phyloP scores from a whole-genome alignment of 1,140 invertebrate genomes.

The Cotesia chilonis region DNA sequence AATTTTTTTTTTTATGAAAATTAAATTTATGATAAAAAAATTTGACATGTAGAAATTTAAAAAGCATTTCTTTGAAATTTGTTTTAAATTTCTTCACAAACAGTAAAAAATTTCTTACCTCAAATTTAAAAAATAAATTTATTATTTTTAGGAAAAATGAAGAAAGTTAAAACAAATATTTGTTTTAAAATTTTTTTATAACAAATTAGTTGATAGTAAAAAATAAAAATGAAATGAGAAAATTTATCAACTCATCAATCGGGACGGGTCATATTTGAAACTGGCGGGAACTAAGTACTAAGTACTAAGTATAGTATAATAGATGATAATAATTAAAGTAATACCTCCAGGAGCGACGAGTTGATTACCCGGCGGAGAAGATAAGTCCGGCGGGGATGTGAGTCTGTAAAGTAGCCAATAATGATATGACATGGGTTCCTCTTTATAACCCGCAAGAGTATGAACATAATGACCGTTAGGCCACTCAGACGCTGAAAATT shows the following conservation, averaged over 20 bases:
- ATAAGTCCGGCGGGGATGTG: constrained; percentile 77
- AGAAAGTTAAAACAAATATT: too few species aligned
- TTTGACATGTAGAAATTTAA: too few species aligned
- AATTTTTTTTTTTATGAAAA: neutral
- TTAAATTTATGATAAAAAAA: neutral
- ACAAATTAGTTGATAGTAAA: too few species aligned
- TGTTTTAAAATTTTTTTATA: too few species aligned
- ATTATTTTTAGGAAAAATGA: too few species aligned
- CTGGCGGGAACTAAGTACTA: too few species aligned
- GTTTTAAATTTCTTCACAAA: neutral
- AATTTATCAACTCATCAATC: too few species aligned
- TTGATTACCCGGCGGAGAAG: constrained; percentile 81
- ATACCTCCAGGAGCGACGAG: constrained; percentile 84
- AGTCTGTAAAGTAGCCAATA: constrained; percentile 88
- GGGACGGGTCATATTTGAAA: too few species aligned
- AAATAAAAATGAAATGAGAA: too few species aligned
- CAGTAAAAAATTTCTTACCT: too few species aligned
- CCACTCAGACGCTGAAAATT: constrained; percentile 85
- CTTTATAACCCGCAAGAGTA: constrained; percentile 84
- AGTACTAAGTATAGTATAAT: too few species aligned
- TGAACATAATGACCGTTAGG: constrained; percentile 91
- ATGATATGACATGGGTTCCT: constrained; percentile 86
- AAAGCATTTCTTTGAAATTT: neutral
- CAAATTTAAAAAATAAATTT: too few species aligned
- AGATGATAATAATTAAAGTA: neutral